Evolutionary conservation across 2,888 invertebrate species (phyloP), one percentile per base, ranked within the genome.

Genomic region (Aromia moschata): DNA sequence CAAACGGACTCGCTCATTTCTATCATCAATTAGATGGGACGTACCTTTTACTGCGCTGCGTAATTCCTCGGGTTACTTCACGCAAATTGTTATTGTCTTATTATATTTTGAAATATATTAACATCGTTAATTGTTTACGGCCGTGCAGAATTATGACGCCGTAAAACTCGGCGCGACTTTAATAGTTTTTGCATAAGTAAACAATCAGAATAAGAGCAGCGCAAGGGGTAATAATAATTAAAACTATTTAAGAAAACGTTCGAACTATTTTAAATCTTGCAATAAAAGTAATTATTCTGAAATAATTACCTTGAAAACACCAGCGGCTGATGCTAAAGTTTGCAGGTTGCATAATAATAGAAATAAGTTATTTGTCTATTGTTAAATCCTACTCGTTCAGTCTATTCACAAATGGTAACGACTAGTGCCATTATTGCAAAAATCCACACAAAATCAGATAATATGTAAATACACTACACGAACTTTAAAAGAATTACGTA

Each of bases 51-150:
- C 41, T 49, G 41, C 31, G 17, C 52, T 11, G 11, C 41, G 52
- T 41, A 41, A 49, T 37, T 37, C 38, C 49, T 18, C 10, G 31
- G 44, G 44, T 57, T 37, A 38, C 44, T 52, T 45, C 51, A 17
- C 52, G 33, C 57, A 57, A 57, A 57, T 57, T 41, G 52, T 52
- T 52, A 52, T 40, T 52, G 38, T 57, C 52, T 52, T 57, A 57
- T 57, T 57, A 57, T 52, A 44, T 52, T 52, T 52, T 30, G 37
- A 57, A 45, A 57, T 57, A 57, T 57, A 57, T 57, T 57, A 52
- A 45, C 52, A 45, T 57, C 57, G 57, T 57, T 57, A 52, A 57
- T 57, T 57, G 52, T 57, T 57, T 57, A 57, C 43, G 52, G 36
- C 33, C 38, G 31, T 7, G 45, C 18, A 14, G 25, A 16, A 38